Percentiles rank a stretch among this genome's conserved stretches.
These are phyloP conservation scores for Apis florea DNA, from an alignment of 1,140 invertebrate genomes.

Conservation along the genomic window DNA sequence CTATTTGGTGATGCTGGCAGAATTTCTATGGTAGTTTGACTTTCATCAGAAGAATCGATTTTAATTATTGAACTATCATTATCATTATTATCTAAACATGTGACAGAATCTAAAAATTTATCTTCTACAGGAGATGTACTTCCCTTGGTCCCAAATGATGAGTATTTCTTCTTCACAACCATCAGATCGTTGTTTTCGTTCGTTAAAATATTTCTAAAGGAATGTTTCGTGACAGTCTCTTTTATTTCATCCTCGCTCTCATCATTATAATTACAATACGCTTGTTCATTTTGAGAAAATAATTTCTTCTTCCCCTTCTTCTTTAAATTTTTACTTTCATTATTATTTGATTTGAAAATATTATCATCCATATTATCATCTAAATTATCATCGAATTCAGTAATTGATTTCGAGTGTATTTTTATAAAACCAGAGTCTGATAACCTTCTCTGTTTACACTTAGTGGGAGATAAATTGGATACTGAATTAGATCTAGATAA, in stretches of 20 bases:
- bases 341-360: neutral
- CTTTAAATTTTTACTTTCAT: neutral
- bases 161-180: constrained; percentile 32
- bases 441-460: constrained; percentile 63
- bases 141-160: constrained; percentile 12
- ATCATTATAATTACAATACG: neutral
- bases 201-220: constrained; percentile 5
- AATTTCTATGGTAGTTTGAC: constrained; percentile 76
- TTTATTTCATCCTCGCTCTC: constrained; percentile 6
- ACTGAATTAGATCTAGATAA: constrained; percentile 63
- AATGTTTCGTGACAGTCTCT: neutral
- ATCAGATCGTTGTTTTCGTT: neutral
- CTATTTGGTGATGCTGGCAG: constrained; percentile 72
- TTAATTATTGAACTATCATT: constrained; percentile 71
- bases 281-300: neutral
- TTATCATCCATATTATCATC: neutral
- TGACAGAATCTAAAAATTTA: neutral
- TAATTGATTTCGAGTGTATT: neutral
- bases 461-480: constrained; percentile 61
- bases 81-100: neutral
- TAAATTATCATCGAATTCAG: neutral
- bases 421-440: constrained; percentile 61
- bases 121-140: neutral
- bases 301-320: neutral
- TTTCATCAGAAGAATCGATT: constrained; percentile 76